Percentiles rank a stretch among this genome's conserved stretches.
Evolutionary conservation across 2,797 vertebrate genomes (phyloP).

Genomic region (Sebastes iracundus): DNA sequence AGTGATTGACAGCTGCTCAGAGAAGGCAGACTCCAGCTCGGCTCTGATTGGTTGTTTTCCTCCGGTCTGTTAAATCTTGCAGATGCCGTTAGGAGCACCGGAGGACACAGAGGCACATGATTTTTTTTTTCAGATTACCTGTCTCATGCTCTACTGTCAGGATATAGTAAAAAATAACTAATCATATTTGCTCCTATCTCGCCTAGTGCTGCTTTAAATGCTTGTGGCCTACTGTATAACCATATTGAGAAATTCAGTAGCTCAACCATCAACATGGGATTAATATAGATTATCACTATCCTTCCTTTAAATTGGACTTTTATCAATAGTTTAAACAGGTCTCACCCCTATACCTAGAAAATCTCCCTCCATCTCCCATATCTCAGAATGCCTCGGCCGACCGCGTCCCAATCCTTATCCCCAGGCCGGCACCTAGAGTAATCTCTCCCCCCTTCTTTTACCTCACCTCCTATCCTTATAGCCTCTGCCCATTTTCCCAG

Average conservation of each 20-base stretch:
- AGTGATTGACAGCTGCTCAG: no score
- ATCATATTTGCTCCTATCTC: no score
- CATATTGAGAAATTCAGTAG: neutral
- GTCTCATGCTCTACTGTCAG: no score
- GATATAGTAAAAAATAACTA: no score
- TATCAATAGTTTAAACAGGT: slow-evolving; percentile 1
- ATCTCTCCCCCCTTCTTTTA: slow-evolving; percentile 55
- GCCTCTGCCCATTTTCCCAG: slow-evolving; percentile 60
- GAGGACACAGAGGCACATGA: no score
- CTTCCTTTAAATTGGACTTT: slow-evolving; percentile 26
- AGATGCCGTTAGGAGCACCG: no score
- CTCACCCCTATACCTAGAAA: slow-evolving; percentile 15
- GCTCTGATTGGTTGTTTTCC: no score
- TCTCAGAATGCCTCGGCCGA: slow-evolving; percentile 44
- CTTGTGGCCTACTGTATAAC: neutral
- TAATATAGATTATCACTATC: neutral
- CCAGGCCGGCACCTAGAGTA: slow-evolving; percentile 48
- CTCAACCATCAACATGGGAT: slow-evolving; percentile 2
- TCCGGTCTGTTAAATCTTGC: no score
- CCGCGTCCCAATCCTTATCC: slow-evolving; percentile 62
- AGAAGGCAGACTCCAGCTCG: no score
- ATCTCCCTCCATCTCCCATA: slow-evolving; percentile 45
- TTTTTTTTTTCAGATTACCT: no score
- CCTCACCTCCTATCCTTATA: slow-evolving; percentile 46
- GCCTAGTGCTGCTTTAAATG: neutral